Percentiles rank a stretch among this genome's conserved stretches.
Evolutionary conservation across 2,888 invertebrate species (phyloP).

Genomic region (Dorcus hopei): DNA sequence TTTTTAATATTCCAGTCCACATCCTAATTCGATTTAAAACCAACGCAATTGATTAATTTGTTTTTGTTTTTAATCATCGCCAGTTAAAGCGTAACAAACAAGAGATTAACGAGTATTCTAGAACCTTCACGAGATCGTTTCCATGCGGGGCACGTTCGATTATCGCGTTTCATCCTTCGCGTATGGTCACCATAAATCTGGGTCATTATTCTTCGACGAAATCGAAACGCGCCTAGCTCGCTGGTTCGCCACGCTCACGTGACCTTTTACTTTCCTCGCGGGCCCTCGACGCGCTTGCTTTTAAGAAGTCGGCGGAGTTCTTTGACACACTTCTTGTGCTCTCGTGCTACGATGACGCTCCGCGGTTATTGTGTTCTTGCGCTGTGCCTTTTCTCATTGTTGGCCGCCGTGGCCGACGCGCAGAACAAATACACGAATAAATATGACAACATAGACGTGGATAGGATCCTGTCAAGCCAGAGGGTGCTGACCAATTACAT

Average conservation of each 20-base stretch:
- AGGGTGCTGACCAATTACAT: slow-evolving; percentile 60
- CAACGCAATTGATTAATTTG: too few relatives aligned
- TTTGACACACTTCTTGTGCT: slow-evolving; percentile 19
- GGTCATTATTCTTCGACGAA: slow-evolving; percentile 10
- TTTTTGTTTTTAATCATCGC: too few relatives aligned
- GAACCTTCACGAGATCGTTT: too few relatives aligned
- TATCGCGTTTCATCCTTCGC: background rate
- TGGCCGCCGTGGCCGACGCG: slow-evolving; percentile 28
- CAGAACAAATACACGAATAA: slow-evolving; percentile 49
- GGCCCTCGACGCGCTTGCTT: slow-evolving; percentile 24
- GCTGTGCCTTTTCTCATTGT: slow-evolving; percentile 3
- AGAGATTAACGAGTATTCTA: too few relatives aligned
- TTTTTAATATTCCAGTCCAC: too few relatives aligned
- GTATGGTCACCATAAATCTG: slow-evolving; percentile 7
- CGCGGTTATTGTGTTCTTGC: slow-evolving; percentile 6
- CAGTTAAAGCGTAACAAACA: too few relatives aligned
- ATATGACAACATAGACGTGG: slow-evolving; percentile 58
- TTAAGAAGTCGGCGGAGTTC: slow-evolving; percentile 27
- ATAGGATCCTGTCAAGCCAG: slow-evolving; percentile 56
- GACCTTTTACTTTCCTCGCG: slow-evolving; percentile 38
- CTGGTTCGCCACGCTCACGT: slow-evolving; percentile 27
- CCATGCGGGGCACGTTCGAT: too few relatives aligned
- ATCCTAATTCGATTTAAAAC: too few relatives aligned
- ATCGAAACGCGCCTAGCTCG: slow-evolving; percentile 13
- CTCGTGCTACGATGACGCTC: slow-evolving; percentile 3